Evolutionary conservation across 2,888 invertebrate species (phyloP), one percentile per base, ranked within the genome.

Genomic region (Hyalella azteca): DNA sequence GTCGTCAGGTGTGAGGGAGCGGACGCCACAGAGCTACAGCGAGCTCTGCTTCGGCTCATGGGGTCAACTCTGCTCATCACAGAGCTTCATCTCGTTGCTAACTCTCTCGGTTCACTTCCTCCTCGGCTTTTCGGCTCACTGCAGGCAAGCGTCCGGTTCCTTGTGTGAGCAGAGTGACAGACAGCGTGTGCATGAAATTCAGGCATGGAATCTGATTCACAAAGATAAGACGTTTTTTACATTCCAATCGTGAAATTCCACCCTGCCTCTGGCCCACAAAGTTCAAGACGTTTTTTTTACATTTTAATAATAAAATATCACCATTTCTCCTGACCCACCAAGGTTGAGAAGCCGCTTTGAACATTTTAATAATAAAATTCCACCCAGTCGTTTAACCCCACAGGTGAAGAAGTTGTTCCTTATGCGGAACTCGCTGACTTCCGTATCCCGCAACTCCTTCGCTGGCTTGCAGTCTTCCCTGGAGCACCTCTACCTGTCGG

Each of bases 391-490:
- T n/a, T n/a, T n/a, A n/a, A n/a, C 4, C 2, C 59, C 59, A 4
- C 59, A 59, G 32, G 59, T 59, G 32, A 5, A 29, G 32, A 59
- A n/a, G 22, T n/a, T 54, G 54, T n/a, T 22, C 29, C 26, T 59
- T 75, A 5, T 73, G 49, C 54, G 81, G 75, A 85, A 85, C 76
- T 81, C 73, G 45, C 26, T 85, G 50, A 50, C 66, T 9, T 73
- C 79, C 77, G 60, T 85, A 22, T 75, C 78, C 7, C 80, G 84
- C 29, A 83, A 83, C 39, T 81, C 83, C 22, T 83, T 85, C 77
- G 83, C 80, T 13, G 84, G 84, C 3, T 73, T 85, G 19, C 83
- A 83, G 66, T 60, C 79, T 13, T 78, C 84, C 0, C 78, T 85
- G 40, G 66, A 77, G 15, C 84, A 82, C 45, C 80, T 85, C n/a